Base-by-base conservation (phyloP, 2,113 vertebrate genomes). In the Turdus rufiventris region DNA sequence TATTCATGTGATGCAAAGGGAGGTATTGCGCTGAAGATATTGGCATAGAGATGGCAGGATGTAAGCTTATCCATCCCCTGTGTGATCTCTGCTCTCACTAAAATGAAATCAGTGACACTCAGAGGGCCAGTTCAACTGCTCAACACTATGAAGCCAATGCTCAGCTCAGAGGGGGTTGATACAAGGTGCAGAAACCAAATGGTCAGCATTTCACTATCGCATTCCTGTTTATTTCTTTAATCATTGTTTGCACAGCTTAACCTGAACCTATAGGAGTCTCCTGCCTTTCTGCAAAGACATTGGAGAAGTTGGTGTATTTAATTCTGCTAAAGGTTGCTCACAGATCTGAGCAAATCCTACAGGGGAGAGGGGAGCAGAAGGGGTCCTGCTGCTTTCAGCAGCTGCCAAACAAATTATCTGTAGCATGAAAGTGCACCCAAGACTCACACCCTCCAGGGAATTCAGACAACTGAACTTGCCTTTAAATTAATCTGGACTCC, bases 271-370 rank as follows among this genome's bases (percentile, higher is more conserved):
- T 1, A 61, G 34, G 5, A 79, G 5, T 42, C 42, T 38, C 15
- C 12, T 61, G 19, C 13, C 6, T 56, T 67, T 48, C 12, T 31
- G n/a, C 24, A 80, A 83, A 65, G 45, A 24, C 0, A 0, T 9
- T 61, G 28, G 23, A 80, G 50, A 10, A 36, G 3, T 10, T 36
- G 54, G 5, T 5, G 1, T 38, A 82, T 71, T 75, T 36, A 38
- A 36, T 48, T 75, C 42, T 68, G 29, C 23, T 34, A 13, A 47
- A 38, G 2, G 3, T 4, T 3, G 1, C 42, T 68, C 0, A 0
- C 16, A 78, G 48, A 43, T 25, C 24, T 73, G 36, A 93, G 23
- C 13, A 66, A 68, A 57, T 1, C 1, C 28, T 18, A 6, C 3
- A 42, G 15, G 25, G 25, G 8, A 65, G 5, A n/a, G 6, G 0